phyloP scores from a whole-genome alignment of 1,140 invertebrate species.

The Penaeus japonicus region DNA sequence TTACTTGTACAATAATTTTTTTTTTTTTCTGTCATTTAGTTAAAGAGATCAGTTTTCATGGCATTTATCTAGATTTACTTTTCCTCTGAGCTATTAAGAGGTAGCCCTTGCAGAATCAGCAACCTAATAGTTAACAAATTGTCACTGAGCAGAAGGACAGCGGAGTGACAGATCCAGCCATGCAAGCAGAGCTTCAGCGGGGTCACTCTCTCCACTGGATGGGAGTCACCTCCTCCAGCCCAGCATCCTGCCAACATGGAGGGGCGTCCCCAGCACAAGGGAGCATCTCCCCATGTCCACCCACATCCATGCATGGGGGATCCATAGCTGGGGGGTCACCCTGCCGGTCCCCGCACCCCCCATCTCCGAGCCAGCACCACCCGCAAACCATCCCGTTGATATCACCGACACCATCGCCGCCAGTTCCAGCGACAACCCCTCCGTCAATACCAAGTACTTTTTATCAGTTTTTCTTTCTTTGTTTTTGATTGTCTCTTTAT shows the following conservation, averaged over 20 bases:
- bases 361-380: slow-evolving; percentile 24
- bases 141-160: slow-evolving; percentile 44
- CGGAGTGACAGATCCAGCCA: slow-evolving; percentile 46
- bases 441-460: slow-evolving; percentile 48
- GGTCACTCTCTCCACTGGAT: slow-evolving; percentile 50
- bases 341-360: slow-evolving; percentile 43
- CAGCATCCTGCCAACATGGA: slow-evolving; percentile 27
- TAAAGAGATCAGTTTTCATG: too few relatives aligned
- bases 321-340: slow-evolving; percentile 23
- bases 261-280: slow-evolving; percentile 30
- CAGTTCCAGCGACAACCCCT: slow-evolving; percentile 40
- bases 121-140: background rate
- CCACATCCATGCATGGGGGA: slow-evolving; percentile 38
- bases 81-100: too few relatives aligned
- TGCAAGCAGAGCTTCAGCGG: slow-evolving; percentile 42
- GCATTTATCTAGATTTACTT: too few relatives aligned
- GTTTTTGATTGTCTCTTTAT: too few relatives aligned
- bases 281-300: slow-evolving; percentile 39
- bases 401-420: slow-evolving; percentile 38
- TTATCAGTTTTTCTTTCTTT: background rate
- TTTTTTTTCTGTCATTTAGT: too few relatives aligned
- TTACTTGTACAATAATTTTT: too few relatives aligned
- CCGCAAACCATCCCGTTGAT: slow-evolving; percentile 24
- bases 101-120: too few relatives aligned
- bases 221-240: slow-evolving; percentile 29